Conservation (phyloP, 2,888 invertebrate species). For the Conops quadrifasciatus region DNA sequence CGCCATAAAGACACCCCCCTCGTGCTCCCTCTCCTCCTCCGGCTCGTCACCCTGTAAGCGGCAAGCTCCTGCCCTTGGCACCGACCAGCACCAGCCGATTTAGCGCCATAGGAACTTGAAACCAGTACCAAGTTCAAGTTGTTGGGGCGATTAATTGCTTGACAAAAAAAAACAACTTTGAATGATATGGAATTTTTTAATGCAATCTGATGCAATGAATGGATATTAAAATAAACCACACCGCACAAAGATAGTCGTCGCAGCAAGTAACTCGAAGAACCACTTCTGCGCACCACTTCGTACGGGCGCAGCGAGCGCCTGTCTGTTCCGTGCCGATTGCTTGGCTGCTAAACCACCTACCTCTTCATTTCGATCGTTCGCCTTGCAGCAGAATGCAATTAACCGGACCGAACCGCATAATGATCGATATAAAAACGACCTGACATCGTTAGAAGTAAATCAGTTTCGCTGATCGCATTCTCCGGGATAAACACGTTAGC, state of each 20-base stretch:
- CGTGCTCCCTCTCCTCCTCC: too few relatives aligned
- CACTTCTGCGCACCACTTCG: neutral
- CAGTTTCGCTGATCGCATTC: slow-evolving; percentile 22
- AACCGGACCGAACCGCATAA: neutral
- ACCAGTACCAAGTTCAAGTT: slow-evolving; percentile 28
- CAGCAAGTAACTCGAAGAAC: neutral
- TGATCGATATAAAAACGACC: slow-evolving; percentile 27
- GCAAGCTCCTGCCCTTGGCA: neutral
- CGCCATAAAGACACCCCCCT: too few relatives aligned
- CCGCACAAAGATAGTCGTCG: too few relatives aligned
- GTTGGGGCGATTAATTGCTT: slow-evolving; percentile 13
- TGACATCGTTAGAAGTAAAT: neutral
- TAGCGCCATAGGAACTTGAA: neutral
- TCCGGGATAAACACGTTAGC: neutral
- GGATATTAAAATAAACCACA: neutral
- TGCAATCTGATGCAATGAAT: neutral
- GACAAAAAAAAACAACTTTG: too few relatives aligned
- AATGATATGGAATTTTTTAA: slow-evolving; percentile 21
- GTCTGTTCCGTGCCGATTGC: neutral
- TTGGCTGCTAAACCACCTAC: slow-evolving; percentile 1
- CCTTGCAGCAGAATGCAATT: neutral
- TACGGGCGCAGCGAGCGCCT: too few relatives aligned
- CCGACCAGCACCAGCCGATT: neutral
- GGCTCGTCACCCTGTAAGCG: too few relatives aligned
- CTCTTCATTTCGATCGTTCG: neutral